Base-by-base conservation (phyloP, 2,797 vertebrate genomes). In the Melanotaenia trifasciata region DNA sequence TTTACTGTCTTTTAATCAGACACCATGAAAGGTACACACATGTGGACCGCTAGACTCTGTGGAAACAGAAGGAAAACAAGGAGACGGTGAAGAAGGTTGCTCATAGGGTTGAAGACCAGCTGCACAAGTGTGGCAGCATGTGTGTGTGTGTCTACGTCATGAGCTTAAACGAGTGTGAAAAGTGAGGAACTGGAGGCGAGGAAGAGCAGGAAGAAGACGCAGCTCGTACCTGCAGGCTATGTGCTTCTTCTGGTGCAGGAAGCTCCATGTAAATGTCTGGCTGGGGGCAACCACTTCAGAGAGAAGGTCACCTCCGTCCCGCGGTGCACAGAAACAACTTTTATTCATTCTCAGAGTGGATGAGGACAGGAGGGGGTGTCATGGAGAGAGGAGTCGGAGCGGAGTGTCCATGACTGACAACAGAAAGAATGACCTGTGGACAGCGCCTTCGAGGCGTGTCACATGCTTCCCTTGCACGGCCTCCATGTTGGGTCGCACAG, bases 231-330 rank as follows among this genome's bases (percentile, higher is more conserved):
- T 90, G 81, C 83, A 88, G 93, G 90, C 88, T 82, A 86, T 70
- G 30, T 32, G 30, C 30, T 32, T 32, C 30, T 32, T 84, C 69
- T 75, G 83, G 78, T 90, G 92, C 90, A 86, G 57, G 92, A 93
- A 95, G 93, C 94, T 92, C 92, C 87, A 94, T 96, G 95, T 93
- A 96, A 95, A 96, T 94, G 90, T 64, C 67, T 93, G 88, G 92
- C 94, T 93, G 92, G 92, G 93, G 93, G 94, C 94, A 81, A 89
- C 50, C 92, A 93, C 94, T 94, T 93, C 93, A 93, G 87, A 94
- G 90, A 94, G 93, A 95, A 95, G 94, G 94, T 95, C 94, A 95
- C 89, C 90, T 89, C 73, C 90, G 79, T 93, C 94, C 92, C 90
- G 82, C 5, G 86, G 80, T 81, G 86, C 89, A 91, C 92, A 89